phyloP scores from a whole-genome alignment of 2,888 invertebrate species.

The Octonoba sinensis region DNA sequence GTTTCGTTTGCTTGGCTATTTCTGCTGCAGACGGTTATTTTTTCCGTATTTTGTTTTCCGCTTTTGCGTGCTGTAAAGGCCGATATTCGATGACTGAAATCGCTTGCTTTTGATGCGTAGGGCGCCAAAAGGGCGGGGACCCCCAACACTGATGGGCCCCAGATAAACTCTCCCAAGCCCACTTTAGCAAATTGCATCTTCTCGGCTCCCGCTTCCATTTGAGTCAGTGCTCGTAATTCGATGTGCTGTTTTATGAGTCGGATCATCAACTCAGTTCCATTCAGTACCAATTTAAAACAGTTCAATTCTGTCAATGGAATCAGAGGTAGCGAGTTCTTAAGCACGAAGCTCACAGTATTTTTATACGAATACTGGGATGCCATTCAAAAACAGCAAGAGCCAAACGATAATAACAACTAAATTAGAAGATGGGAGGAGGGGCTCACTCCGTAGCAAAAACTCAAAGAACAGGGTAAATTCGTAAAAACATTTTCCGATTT shows the following conservation, averaged over 20 bases:
- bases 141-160: conserved; percentile 38
- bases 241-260: conserved; percentile 1
- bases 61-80: conserved; percentile 2
- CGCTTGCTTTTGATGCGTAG: conserved; percentile 3
- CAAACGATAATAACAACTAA: too few relatives aligned
- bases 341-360: too few relatives aligned
- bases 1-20: conserved; percentile 44
- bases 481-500: too few relatives aligned
- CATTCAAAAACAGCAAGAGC: too few relatives aligned
- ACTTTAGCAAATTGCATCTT: conserved; percentile 57
- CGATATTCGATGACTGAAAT: conserved; percentile 60
- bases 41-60: conserved; percentile 10
- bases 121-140: conserved; percentile 27
- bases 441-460: too few relatives aligned
- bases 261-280: conserved; percentile 12
- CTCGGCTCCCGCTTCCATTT: not conserved
- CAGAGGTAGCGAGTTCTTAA: too few relatives aligned
- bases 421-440: too few relatives aligned
- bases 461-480: too few relatives aligned
- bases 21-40: conserved; percentile 23
- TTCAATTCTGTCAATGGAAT: conserved; percentile 24
- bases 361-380: too few relatives aligned
- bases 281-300: conserved; percentile 21
- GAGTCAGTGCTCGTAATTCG: conserved; percentile 6
- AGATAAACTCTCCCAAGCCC: conserved; percentile 19